Base-by-base conservation (phyloP, 2,797 vertebrate genomes). In the Alauda arvensis region DNA sequence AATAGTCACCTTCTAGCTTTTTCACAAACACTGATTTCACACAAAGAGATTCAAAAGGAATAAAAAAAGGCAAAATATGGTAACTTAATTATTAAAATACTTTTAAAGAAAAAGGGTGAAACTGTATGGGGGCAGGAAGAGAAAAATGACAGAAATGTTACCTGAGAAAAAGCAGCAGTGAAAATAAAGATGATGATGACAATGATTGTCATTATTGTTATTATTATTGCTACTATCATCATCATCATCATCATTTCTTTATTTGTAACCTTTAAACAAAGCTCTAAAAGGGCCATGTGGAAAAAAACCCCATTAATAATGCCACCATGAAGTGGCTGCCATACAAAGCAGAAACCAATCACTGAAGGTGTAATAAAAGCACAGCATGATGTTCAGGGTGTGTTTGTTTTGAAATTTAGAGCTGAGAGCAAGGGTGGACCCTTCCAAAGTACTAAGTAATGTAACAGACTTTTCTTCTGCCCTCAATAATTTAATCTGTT, bases 301-400 rank as follows among this genome's bases (percentile, higher is more conserved):
- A 91, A 92, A 94, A 91, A 34, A 71, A 45, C 6, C 4, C 10
- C 7, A 17, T 51, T 77, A 57, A 37, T 79, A 77, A 89, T 66
- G 85, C 82, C 85, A 67, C 40, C 62, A 82, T 31, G 29, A 90
- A 79, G 53, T 25, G 40, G 43, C 56, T 95, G 84, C 74, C 88
- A 61, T 6, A 23, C 77, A 77, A 87, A 87, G 79, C 28, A 93
- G 52, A 93, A 95, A 81, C 14, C 40, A 90, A 74, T 48, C 1
- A 10, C 5, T 68, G 42, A 69, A 89, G 49, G 42, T 86, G 40
- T 21, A 89, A 76, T 33, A 59, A 85, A 83, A 76, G 61, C 75
- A 63, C 42, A 60, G 20, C 37, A 72, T 9, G 59, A 80, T 18
- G 31, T 45, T 84, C 78, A 80, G 52, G 26, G 66, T 45, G 1